Evolutionary conservation across 1,140 invertebrate genomes (phyloP), one percentile per base, ranked within the genome.

Genomic region (Sycophila sp.): DNA sequence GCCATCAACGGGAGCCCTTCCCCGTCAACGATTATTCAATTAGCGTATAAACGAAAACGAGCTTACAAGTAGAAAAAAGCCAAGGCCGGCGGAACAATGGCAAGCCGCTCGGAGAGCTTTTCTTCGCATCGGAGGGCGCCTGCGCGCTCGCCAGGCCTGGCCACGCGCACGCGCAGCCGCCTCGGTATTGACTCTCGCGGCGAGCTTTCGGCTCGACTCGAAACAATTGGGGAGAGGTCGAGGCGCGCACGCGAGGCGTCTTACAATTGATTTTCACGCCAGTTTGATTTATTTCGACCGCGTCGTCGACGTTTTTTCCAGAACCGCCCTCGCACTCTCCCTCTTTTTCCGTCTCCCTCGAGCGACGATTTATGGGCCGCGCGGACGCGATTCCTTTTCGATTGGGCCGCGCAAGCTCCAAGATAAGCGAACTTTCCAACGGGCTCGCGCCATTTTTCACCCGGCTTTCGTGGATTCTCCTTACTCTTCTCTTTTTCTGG

Each of bases 191-290:
- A 85, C 84, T 85, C 84, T n/a, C 84, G 72, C 76, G 68, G 32
- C 24, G 58, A 40, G 56, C 56, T 45, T 60, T 30, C 55, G 30
- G 2, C n/a, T 17, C 17, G 17, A 17, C 7, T 2, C 45, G 22
- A 45, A 10, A n/a, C 40, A 45, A 10, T 17, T 8, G 40, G 8
- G n/a, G 40, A 28, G 30, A 53, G 26, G 24, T 58, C 67, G 60
- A 45, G 34, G 58, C 63, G 28, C 34, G 64, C 70, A 56, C 66
- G 72, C 73, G 70, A 74, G 56, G 7, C 13, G 49, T 78, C 77
- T 81, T 76, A 73, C 79, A 81, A 83, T 83, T 83, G 81, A 83
- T 83, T 83, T 83, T 83, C 80, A 77, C 81, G 76, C 77, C 75
- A 73, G 74, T 81, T 80, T 83, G 82, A 83, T 83, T 83, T 83